phyloP scores from a whole-genome alignment of 1,140 invertebrate species.

The Reticulitermes speratus region DNA sequence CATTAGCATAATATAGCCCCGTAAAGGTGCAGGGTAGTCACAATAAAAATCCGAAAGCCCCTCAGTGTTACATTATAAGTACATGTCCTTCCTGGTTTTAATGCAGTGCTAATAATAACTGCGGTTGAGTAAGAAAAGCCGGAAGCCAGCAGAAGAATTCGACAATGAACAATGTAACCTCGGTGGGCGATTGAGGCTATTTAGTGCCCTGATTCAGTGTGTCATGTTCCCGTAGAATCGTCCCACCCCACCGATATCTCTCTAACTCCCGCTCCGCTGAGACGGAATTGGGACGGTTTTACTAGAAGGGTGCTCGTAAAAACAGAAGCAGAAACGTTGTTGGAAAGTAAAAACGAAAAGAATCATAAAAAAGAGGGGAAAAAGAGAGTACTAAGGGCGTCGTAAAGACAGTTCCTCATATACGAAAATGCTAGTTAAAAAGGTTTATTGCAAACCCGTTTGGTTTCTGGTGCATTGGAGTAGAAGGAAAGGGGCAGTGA shows the following conservation, averaged over 20 bases:
- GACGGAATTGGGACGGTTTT: background rate
- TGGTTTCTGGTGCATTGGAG: background rate
- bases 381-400: constrained; percentile 11
- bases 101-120: no score
- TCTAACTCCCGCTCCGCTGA: constrained; percentile 1
- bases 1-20: no score
- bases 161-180: no score
- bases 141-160: no score
- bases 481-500: background rate
- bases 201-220: background rate
- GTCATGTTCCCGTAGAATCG: background rate
- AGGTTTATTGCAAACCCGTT: constrained; percentile 18
- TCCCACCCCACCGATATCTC: background rate
- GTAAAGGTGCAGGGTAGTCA: no score
- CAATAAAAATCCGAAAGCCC: no score
- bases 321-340: background rate
- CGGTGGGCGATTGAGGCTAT: background rate
- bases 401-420: constrained; percentile 12
- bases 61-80: no score
- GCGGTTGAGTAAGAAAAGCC: no score
- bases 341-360: constrained; percentile 13
- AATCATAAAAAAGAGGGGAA: background rate
- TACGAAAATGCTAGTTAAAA: constrained; percentile 14
- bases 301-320: constrained; percentile 4
- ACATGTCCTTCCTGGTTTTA: no score